Base-by-base conservation (phyloP, 2,113 vertebrate genomes). In the Psittacula cyanocephala region DNA sequence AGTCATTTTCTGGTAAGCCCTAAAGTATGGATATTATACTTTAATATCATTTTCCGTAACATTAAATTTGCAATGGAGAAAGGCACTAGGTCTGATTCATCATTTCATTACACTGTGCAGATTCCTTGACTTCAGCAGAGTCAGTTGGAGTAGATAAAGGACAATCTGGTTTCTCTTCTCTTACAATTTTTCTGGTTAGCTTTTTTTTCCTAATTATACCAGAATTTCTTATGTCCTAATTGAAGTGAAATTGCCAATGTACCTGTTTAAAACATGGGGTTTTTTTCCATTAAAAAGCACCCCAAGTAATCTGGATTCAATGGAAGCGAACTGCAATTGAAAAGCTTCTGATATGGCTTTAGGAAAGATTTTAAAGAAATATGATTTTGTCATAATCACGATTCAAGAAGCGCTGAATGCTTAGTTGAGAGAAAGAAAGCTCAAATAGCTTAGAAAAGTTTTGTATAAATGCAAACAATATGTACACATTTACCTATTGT, bases 41-140 rank as follows among this genome's bases (percentile, higher is more conserved):
- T 96, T 93, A 96, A 96, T 96, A 94, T 92, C 39, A 94, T 97
- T 96, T 97, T 96, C 95, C 43, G 2, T 96, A 96, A 95, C 95
- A 96, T 95, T 96, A 95, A 91, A 93, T 96, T 96, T 96, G 86
- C 92, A 89, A 81, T 96, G 92, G 93, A 86, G 90, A 94, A 72
- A 92, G 75, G 86, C 69, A 52, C 39, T 79, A 16, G 76, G 77
- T 84, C 95, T 96, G 95, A 96, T 96, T 96, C 95, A 92, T 95
- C 92, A 62, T 94, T 93, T 88, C 86, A 57, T 95, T 94, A 75
- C 43, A 29, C 47, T 86, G 65, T n/a, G 71, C 80, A 52, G 72
- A 76, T 71, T 75, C 72, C 82, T 76, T 96, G 68, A 78, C 86
- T 96, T 93, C 82, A 88, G 4, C 72, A 86, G 64, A 16, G 3